Evolutionary conservation across 2,113 vertebrate genomes (phyloP).

Genomic region (Columba livia): DNA sequence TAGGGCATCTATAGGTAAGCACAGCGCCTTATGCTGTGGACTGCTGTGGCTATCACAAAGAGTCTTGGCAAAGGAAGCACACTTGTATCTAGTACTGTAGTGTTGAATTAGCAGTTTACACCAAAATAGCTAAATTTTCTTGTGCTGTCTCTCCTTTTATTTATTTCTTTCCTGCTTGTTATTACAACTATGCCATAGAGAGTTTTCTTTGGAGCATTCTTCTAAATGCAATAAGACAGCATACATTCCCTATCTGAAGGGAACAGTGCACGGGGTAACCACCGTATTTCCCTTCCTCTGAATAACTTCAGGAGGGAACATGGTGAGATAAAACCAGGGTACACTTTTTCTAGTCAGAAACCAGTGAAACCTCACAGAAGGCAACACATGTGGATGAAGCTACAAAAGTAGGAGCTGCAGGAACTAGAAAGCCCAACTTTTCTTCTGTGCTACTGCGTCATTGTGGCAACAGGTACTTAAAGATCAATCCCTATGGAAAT

Average conservation of each 20-base stretch:
- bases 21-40: not conserved
- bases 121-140: not conserved
- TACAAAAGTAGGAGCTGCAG: not conserved
- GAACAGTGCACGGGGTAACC: not conserved
- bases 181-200: conserved; percentile 7
- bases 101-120: not conserved
- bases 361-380: not conserved
- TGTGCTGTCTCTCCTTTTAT: not conserved
- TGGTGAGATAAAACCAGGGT: not conserved
- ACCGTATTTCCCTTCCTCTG: conserved; percentile 7
- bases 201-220: conserved; percentile 20
- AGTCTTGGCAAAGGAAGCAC: not conserved
- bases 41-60: not conserved
- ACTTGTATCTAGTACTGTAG: not conserved
- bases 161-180: conserved; percentile 19
- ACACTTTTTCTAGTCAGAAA: not conserved
- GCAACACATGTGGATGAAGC: not conserved
- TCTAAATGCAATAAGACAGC: conserved; percentile 18
- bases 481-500: not conserved
- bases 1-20: not conserved
- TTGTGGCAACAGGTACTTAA: not conserved
- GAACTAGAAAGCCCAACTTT: not conserved
- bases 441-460: not conserved
- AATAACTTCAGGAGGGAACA: not conserved
- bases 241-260: conserved; percentile 18